Conservation (phyloP, 2,113 vertebrate genomes). For the Nesogale talazaci region DNA sequence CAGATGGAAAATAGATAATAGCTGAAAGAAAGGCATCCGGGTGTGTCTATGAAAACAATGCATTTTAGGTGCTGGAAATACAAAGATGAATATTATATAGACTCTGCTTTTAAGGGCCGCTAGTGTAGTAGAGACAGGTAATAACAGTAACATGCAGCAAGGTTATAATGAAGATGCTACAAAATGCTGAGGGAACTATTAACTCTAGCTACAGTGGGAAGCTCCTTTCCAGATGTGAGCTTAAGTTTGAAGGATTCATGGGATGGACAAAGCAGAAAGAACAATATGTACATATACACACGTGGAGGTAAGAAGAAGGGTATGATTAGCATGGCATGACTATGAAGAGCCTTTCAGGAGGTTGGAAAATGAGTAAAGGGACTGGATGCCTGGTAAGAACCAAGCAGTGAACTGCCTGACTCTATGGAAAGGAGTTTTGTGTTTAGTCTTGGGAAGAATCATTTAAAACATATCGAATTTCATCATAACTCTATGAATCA, state of each 20-base stretch:
- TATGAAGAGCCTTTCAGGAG: background rate
- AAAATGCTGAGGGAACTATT: slow-evolving; percentile 19
- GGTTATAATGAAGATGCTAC: background rate
- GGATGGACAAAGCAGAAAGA: background rate
- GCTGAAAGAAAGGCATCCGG: no score
- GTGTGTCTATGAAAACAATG: no score
- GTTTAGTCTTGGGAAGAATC: background rate
- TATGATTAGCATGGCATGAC: background rate
- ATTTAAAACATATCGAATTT: background rate
- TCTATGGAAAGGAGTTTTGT: background rate
- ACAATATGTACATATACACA: background rate
- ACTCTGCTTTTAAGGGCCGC: background rate
- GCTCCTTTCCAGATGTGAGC: background rate
- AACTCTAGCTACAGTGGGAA: slow-evolving; percentile 16
- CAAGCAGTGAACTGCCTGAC: background rate
- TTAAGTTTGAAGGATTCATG: background rate
- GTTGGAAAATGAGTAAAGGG: background rate
- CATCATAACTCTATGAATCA: background rate
- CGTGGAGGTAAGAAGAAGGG: background rate
- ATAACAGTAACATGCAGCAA: background rate
- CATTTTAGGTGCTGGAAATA: background rate
- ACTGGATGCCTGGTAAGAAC: background rate
- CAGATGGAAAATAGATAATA: no score
- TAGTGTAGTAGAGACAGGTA: background rate
- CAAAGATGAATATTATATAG: background rate